phyloP scores from a whole-genome alignment of 2,888 invertebrate species.

The Agelastica alni region DNA sequence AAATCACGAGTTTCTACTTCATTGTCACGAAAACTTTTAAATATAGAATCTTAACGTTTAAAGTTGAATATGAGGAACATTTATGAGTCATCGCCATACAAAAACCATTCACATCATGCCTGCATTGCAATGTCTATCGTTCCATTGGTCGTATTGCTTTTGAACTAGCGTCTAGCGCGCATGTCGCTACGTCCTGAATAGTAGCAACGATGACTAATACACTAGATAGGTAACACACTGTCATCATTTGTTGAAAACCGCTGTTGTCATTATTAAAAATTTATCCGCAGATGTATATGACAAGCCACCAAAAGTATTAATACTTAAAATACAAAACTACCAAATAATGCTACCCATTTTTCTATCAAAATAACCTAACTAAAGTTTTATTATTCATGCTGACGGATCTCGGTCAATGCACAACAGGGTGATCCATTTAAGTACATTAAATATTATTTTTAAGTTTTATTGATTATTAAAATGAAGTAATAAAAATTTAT shows the following conservation, averaged over 20 bases:
- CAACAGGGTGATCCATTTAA: no score
- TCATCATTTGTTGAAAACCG: slow-evolving; percentile 17
- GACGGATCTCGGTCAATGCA: no score
- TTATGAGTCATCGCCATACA: slow-evolving; percentile 45
- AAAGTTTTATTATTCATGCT: no score
- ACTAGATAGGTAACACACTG: slow-evolving; percentile 29
- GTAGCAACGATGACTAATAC: slow-evolving; percentile 48
- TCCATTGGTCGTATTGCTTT: slow-evolving; percentile 43
- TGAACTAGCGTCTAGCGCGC: slow-evolving; percentile 40
- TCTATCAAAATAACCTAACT: no score
- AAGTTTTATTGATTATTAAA: no score
- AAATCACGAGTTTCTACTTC: slow-evolving; percentile 27
- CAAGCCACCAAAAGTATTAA: no score
- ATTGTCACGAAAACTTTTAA: slow-evolving; percentile 28
- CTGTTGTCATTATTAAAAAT: neutral
- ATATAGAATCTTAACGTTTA: slow-evolving; percentile 22
- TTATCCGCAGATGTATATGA: no score
- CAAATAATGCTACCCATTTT: no score
- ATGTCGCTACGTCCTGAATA: slow-evolving; percentile 34
- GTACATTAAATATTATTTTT: no score
- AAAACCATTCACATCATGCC: slow-evolving; percentile 50
- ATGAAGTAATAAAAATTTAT: no score
- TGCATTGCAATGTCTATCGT: slow-evolving; percentile 49
- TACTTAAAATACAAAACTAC: no score
- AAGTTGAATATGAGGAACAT: slow-evolving; percentile 34